phyloP scores from a whole-genome alignment of 2,888 invertebrate genomes.

The Heteropelma amictum region DNA sequence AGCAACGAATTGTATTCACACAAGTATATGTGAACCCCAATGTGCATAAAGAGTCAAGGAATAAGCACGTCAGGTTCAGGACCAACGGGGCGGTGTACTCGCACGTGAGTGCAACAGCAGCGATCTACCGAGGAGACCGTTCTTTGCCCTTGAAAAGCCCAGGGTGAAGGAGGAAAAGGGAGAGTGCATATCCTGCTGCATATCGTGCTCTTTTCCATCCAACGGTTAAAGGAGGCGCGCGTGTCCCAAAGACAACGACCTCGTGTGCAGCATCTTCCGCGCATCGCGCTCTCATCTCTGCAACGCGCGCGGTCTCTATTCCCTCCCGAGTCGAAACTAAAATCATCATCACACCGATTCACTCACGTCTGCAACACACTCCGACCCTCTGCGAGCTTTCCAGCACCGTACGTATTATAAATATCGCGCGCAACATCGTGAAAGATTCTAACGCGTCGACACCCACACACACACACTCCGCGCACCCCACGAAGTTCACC shows the following conservation, averaged over 20 bases:
- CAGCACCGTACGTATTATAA: constrained; percentile 1
- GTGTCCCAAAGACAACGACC: constrained; percentile 20
- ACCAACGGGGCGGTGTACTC: constrained; percentile 6
- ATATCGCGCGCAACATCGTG: constrained; percentile 19
- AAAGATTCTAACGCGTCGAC: neutral
- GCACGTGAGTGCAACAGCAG: constrained; percentile 41
- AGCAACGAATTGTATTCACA: no score
- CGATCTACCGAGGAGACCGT: constrained; percentile 41
- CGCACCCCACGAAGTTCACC: constrained; percentile 22
- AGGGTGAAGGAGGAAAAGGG: constrained; percentile 1
- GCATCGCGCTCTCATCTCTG: neutral
- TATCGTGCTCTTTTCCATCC: constrained; percentile 37
- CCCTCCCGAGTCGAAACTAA: neutral
- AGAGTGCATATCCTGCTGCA: neutral
- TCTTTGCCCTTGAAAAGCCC: constrained; percentile 50
- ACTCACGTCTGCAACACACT: constrained; percentile 5
- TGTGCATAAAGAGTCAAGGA: neutral
- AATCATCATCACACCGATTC: constrained; percentile 35
- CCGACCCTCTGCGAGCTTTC: no score
- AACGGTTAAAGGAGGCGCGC: constrained; percentile 34
- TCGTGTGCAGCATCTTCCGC: neutral
- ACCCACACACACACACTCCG: constrained; percentile 13
- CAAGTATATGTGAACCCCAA: neutral
- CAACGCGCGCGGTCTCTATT: constrained; percentile 18
- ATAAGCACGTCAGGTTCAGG: constrained; percentile 12